A percentile compares a stretch with the other conserved stretches of the same genome.
Conservation (phyloP, 2,113 vertebrate genomes). For the Heptranchias perlo region DNA sequence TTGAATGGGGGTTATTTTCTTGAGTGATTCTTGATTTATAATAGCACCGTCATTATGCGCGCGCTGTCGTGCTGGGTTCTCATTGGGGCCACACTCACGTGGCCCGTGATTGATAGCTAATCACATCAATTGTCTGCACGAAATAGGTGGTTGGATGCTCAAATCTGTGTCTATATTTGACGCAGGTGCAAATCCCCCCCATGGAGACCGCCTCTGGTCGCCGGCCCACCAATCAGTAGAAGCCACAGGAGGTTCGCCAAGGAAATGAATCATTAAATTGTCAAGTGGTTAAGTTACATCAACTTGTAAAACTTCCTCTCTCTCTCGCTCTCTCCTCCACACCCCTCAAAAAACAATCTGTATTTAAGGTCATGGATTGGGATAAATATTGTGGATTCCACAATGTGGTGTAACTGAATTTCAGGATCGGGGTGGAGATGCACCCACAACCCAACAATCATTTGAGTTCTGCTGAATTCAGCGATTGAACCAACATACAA, state of each 20-base stretch:
- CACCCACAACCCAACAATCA: not conserved
- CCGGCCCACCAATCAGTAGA: not conserved
- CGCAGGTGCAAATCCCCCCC: not conserved
- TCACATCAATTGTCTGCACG: conserved; percentile 5
- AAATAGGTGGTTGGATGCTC: not conserved
- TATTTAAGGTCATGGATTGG: not conserved
- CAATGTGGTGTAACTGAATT: not conserved
- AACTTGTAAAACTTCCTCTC: not conserved
- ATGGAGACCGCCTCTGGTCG: not conserved
- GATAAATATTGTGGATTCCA: not conserved
- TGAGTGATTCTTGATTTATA: conserved; percentile 33
- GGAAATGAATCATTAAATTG: not conserved
- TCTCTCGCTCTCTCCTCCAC: not conserved
- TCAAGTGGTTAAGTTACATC: not conserved
- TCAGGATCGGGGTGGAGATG: not conserved
- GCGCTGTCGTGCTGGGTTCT: not conserved
- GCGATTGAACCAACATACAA: not conserved
- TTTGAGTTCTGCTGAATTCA: not conserved
- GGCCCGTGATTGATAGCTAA: conserved; percentile 5
- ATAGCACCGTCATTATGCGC: not conserved
- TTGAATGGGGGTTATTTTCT: conserved; percentile 20
- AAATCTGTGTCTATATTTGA: conserved; percentile 2
- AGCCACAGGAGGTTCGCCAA: not conserved
- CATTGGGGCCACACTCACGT: not conserved
- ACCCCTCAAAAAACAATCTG: not conserved